phyloP scores from a whole-genome alignment of 2,797 vertebrate species.

The Fratercula arctica region DNA sequence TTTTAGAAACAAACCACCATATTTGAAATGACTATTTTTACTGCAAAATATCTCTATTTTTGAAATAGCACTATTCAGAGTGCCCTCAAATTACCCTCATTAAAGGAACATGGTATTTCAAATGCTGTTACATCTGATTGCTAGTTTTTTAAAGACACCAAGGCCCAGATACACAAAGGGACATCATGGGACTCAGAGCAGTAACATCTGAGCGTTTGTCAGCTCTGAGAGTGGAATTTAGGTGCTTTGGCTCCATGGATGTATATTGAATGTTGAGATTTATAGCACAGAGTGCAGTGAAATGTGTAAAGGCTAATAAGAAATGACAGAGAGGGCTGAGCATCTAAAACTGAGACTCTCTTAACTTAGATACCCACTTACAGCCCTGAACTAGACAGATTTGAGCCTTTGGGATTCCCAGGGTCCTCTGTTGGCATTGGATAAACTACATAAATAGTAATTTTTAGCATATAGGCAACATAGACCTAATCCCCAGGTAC shows the following conservation, averaged over 20 bases:
- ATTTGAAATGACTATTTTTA: neutral
- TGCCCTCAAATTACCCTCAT: neutral
- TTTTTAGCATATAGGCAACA: neutral
- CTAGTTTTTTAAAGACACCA: neutral
- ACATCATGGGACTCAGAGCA: rapidly evolving
- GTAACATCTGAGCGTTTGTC: neutral
- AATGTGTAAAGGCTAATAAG: neutral
- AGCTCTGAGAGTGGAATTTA: neutral
- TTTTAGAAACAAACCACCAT: neutral
- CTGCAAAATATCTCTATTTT: neutral
- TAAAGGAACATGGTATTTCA: neutral
- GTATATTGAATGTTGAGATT: neutral
- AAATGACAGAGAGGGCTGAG: neutral
- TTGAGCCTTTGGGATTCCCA: neutral
- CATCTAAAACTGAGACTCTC: neutral
- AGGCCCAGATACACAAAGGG: neutral
- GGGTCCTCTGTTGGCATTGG: neutral
- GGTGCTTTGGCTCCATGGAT: neutral
- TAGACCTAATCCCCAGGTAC: neutral
- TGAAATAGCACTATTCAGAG: neutral
- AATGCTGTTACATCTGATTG: neutral
- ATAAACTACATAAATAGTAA: neutral
- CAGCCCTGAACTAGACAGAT: neutral
- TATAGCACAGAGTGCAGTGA: neutral
- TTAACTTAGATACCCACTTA: neutral